Base-by-base conservation (phyloP, 1,140 invertebrate genomes). In the Chlorops oryzae region DNA sequence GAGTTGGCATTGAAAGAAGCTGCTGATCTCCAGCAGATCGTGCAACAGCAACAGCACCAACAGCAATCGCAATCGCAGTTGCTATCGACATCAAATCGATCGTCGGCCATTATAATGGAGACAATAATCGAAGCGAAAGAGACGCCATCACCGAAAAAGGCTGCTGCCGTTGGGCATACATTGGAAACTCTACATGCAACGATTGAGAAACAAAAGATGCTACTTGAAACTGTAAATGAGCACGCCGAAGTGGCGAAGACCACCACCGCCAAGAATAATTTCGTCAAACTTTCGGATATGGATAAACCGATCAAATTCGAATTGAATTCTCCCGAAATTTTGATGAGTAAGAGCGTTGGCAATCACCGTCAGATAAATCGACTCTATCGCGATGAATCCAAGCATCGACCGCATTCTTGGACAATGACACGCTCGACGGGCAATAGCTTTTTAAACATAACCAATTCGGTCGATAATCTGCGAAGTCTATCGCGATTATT, bases 341-440 rank as follows among this genome's bases (percentile, higher is more conserved):
- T 64, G 62, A 41, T 49, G 25, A 65, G 63, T 51, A 69, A 69
- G 25, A 67, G 62, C 39, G 63, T 62, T 5, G 70, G 70, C 13
- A 50, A 77, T 72, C 65, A 80, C 27, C 54, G 69, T 3, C 59
- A 62, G 46, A 50, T 66, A 18, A 68, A 65, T 43, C 51, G 67
- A 5, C 62, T 70, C 20, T 70, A 83, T 51, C 78, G 80, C 3
- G 82, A 84, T 55, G 81, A 79, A 39, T 77, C 81, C 38, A 79
- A 81, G 43, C 41, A 51, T 2, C 65, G 67, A 23, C 67, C 67
- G 2, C 82, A 78, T 54, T 80, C 81, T 49, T 71, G 82, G 53
- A 73, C 77, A 10, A 78, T 79, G 74, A 78, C 76, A 18, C 74
- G 79, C 9, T 78, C 78, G 2, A 78, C 74, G 3, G 77, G 74